Percentiles rank a stretch among this genome's conserved stretches.
phyloP scores from a whole-genome alignment of 2,888 invertebrate genomes.

The Bellardia bayeri region DNA sequence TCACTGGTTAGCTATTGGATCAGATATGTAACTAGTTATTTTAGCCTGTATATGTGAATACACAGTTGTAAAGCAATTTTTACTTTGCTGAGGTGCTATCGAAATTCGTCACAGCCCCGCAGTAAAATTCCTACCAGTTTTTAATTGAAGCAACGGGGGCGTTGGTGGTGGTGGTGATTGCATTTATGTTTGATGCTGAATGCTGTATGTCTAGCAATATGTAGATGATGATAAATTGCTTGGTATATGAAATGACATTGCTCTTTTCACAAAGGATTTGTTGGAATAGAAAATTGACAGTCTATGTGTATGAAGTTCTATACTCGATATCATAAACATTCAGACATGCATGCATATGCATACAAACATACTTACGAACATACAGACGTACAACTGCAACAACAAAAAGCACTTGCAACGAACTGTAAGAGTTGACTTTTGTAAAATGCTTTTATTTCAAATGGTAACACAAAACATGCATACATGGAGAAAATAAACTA shows the following conservation, averaged over 20 bases:
- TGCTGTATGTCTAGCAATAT: constrained; percentile 57
- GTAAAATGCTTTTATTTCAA: constrained; percentile 23
- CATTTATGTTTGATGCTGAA: constrained; percentile 51
- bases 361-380: constrained; percentile 25
- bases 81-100: too few species aligned
- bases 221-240: constrained; percentile 72
- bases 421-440: constrained; percentile 45
- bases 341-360: constrained; percentile 28
- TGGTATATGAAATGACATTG: constrained; percentile 59
- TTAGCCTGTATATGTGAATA: too few species aligned
- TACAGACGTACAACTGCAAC: background rate
- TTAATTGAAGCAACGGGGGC: constrained; percentile 8
- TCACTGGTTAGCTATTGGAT: too few species aligned
- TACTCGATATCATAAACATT: constrained; percentile 62
- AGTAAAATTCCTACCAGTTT: background rate
- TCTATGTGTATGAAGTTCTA: constrained; percentile 30
- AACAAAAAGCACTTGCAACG: constrained; percentile 4
- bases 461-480: too few species aligned
- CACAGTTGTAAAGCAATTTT: too few species aligned
- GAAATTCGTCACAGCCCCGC: too few species aligned
- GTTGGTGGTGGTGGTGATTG: background rate
- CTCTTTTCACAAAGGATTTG: constrained; percentile 67
- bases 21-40: too few species aligned
- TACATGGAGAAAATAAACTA: constrained; percentile 16
- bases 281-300: constrained; percentile 70